These are phyloP conservation scores for Larimichthys crocea DNA, from an alignment of 2,113 vertebrate species.

Conservation along the genomic window DNA sequence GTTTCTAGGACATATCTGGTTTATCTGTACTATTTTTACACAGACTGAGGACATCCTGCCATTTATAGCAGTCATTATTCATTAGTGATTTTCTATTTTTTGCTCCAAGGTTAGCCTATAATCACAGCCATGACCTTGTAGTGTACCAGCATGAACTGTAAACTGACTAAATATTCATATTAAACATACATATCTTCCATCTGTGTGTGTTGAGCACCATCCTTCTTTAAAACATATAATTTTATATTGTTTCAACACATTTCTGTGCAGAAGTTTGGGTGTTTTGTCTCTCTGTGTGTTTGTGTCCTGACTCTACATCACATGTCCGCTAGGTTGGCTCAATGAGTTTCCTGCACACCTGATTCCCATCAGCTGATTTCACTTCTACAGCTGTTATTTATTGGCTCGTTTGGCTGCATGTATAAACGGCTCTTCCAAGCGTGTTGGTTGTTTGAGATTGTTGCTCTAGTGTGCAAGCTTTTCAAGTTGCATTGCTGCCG, in stretches of 20 bases:
- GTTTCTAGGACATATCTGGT: constrained; percentile 78
- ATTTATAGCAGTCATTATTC: constrained; percentile 71
- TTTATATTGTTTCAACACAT: neutral
- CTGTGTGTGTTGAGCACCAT: neutral
- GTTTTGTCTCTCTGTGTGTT: neutral
- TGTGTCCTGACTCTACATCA: neutral
- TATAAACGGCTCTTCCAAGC: no score
- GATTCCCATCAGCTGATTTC: neutral
- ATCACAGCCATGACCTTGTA: constrained; percentile 51
- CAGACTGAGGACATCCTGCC: constrained; percentile 62
- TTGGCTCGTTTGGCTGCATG: neutral
- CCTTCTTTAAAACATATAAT: neutral
- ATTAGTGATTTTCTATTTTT: constrained; percentile 44
- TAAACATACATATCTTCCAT: neutral
- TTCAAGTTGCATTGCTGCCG: neutral
- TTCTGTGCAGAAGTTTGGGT: neutral
- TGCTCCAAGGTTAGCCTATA: constrained; percentile 51
- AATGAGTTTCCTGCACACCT: neutral
- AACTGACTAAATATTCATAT: constrained; percentile 24
- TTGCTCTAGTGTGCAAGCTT: no score
- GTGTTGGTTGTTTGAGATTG: no score
- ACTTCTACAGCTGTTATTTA: neutral
- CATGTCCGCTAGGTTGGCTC: no score
- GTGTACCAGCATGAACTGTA: constrained; percentile 27
- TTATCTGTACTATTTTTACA: constrained; percentile 74